A percentile compares a stretch with the other conserved stretches of the same genome.
Conservation (phyloP, 2,113 vertebrate genomes). For the Hippocampus guttulatus region DNA sequence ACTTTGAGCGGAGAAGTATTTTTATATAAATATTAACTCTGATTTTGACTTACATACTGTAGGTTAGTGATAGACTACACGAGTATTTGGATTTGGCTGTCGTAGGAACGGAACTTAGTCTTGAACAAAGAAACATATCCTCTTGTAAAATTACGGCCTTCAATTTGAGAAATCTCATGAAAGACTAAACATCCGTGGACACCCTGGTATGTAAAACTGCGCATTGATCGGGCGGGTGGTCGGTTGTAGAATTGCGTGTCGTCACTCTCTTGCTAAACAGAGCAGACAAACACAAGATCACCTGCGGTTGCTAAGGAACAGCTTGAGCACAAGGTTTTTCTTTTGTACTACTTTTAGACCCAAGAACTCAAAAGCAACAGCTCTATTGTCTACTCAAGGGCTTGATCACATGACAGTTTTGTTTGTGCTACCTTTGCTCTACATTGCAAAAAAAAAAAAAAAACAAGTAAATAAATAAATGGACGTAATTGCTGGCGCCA, state of each 20-base stretch:
- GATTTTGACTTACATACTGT: too few species aligned
- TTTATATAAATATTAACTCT: too few species aligned
- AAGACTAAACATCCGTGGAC: too few species aligned
- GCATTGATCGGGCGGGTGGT: too few species aligned
- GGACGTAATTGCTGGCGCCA: slow-evolving; percentile 6
- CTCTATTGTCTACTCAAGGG: slow-evolving; percentile 4
- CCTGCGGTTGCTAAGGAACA: slow-evolving; percentile 6
- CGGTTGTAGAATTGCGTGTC: background rate
- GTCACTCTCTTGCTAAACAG: background rate
- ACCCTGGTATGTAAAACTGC: too few species aligned
- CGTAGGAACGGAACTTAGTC: too few species aligned
- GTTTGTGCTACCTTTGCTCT: slow-evolving; percentile 20
- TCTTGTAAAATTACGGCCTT: too few species aligned
- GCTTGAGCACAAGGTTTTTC: background rate
- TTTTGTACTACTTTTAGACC: background rate
- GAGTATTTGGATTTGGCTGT: too few species aligned
- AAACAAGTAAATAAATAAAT: background rate
- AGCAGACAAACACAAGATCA: background rate
- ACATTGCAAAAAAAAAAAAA: background rate
- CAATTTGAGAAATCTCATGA: too few species aligned
- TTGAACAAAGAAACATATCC: too few species aligned
- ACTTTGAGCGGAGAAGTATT: too few species aligned
- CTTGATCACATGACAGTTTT: background rate
- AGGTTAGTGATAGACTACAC: too few species aligned
- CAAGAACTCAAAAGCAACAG: background rate